Evolutionary conservation across 2,113 vertebrate genomes (phyloP), one percentile per base, ranked within the genome.

Genomic region (Ceuthmochares aereus): DNA sequence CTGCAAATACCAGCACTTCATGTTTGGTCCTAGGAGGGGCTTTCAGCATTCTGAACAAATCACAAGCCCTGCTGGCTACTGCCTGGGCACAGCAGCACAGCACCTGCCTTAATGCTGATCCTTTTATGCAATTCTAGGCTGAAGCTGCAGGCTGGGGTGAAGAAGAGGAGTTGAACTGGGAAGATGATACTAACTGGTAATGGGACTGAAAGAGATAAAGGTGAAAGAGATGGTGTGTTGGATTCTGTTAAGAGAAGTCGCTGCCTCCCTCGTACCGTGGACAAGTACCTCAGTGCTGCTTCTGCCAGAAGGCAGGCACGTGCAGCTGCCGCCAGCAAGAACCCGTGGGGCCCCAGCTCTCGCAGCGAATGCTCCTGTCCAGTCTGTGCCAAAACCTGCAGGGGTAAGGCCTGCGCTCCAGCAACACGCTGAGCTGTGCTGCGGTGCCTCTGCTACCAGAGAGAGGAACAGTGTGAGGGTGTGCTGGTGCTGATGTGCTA

Each of bases 131-230:
- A 86, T 95, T 94, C 79, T 96, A 99, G 99, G 97, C 95, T 52
- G 99, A 99, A 95, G 94, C 98, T 32, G 98, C 98, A 85, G 99
- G 99, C 96, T 99, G 99, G 99, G 99, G 97, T 70, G 98, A 99
- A 76, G 98, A 97, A 27, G 99, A 98, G 6, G 99, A 99, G 23
- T 97, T 99, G 89, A 99, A 98, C 98, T 99, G 99, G 99, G 99
- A 98, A 93, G 99, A 99, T 27, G 98, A 99, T 54, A 97, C 83
- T 26, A 94, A 80, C 95, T 99, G 99, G 99, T 99, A 98, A 99
- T 7, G 66, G 84, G 76, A 42, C 4, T 64, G 36, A 78, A 42
- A 5, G 43, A 92, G 56, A 49, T 32, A 56, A 62, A 78, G 89
- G 60, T 1, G n/a, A n/a, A n/a, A n/a, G n/a, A n/a, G n/a, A 10